A percentile compares a stretch with the other conserved stretches of the same genome.
Evolutionary conservation across 2,888 invertebrate species (phyloP).

Genomic region (Ditula angustiorana): DNA sequence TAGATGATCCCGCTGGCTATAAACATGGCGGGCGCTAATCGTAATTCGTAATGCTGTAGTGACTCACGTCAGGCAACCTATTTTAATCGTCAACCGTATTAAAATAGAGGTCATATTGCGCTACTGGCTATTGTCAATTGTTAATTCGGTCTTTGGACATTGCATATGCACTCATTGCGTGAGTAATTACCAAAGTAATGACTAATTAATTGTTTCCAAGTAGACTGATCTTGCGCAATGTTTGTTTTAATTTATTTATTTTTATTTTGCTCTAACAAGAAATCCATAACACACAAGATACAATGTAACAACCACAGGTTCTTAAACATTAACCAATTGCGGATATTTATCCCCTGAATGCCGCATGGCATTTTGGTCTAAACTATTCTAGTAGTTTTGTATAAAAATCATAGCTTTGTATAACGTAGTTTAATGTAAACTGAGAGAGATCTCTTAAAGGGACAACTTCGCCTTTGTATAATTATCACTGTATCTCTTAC

Average conservation of each 20-base stretch:
- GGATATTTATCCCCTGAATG: too few species aligned
- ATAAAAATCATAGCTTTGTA: too few species aligned
- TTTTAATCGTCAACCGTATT: not conserved
- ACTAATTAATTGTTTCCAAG: not conserved
- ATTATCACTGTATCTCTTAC: too few species aligned
- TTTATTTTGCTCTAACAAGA: not conserved
- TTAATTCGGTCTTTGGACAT: not conserved
- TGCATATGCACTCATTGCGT: not conserved
- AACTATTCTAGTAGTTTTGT: too few species aligned
- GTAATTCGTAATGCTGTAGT: not conserved
- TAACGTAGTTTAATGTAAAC: too few species aligned
- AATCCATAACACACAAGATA: too few species aligned
- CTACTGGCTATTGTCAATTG: slow-evolving; percentile 3
- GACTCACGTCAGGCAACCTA: not conserved
- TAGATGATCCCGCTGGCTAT: not conserved
- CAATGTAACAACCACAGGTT: too few species aligned
- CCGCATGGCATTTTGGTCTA: too few species aligned
- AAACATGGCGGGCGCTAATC: not conserved
- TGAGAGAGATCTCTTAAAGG: too few species aligned
- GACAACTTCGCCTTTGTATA: too few species aligned
- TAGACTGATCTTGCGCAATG: slow-evolving; percentile 6
- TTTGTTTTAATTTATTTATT: not conserved
- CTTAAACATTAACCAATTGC: too few species aligned
- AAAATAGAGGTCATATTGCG: slow-evolving; percentile 6
- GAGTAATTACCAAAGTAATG: not conserved